These are phyloP conservation scores for Lutjanus erythropterus DNA, from an alignment of 2,113 vertebrate species.

Conservation along the genomic window DNA sequence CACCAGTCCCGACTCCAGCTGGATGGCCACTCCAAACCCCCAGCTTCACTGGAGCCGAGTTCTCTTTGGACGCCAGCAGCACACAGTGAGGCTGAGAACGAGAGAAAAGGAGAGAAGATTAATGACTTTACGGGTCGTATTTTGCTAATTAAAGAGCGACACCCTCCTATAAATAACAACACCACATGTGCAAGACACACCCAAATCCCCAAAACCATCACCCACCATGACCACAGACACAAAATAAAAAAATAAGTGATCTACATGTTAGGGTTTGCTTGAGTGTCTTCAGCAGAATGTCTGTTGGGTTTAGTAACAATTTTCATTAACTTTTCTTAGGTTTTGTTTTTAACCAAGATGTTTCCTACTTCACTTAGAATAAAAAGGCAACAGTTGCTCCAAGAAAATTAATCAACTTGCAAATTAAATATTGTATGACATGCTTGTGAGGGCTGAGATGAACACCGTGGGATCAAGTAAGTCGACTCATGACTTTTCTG, in stretches of 20 bases:
- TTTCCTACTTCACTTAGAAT: neutral
- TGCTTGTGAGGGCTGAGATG: neutral
- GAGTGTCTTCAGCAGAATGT: neutral
- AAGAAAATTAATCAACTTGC: neutral
- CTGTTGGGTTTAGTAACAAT: neutral
- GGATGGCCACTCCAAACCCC: conserved; percentile 98
- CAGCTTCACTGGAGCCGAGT: conserved; percentile 97
- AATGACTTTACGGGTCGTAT: neutral
- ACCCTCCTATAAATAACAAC: conserved; percentile 51
- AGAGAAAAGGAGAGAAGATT: conserved; percentile 42
- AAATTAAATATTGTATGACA: neutral
- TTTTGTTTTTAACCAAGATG: neutral
- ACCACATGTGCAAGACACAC: conserved; percentile 36
- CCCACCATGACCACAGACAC: conserved; percentile 36
- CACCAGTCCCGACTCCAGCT: conserved; percentile 97
- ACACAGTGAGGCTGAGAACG: conserved; percentile 95
- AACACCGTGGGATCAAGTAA: too few relatives aligned
- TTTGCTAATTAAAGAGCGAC: conserved; percentile 54
- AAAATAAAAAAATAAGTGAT: neutral
- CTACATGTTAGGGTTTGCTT: neutral
- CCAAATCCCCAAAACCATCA: conserved; percentile 36
- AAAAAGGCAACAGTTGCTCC: neutral
- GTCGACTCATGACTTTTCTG: neutral
- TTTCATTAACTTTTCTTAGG: neutral
- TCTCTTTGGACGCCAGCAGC: conserved; percentile 97